phyloP scores from a whole-genome alignment of 2,113 vertebrate genomes.

The Nibea albiflora region DNA sequence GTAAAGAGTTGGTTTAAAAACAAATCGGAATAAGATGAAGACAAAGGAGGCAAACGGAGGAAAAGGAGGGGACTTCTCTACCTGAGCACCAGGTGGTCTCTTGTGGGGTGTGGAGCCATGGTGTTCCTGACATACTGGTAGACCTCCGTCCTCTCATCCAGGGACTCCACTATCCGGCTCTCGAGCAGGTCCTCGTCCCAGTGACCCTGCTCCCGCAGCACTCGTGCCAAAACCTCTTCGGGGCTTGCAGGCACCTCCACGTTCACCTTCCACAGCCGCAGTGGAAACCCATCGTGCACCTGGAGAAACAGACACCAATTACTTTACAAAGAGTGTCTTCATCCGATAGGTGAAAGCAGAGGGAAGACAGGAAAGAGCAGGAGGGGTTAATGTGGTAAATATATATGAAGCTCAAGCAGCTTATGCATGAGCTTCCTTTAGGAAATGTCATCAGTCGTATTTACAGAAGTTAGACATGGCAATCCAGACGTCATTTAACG shows the following conservation, averaged over 20 bases:
- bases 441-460: slow-evolving; percentile 20
- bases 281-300: slow-evolving; percentile 93
- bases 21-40: neutral
- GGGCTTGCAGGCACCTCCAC: slow-evolving; percentile 91
- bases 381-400: neutral
- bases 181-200: slow-evolving; percentile 98
- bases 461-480: slow-evolving; percentile 14
- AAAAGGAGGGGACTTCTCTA: slow-evolving; percentile 64
- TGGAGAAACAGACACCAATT: slow-evolving; percentile 57
- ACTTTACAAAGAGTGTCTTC: neutral
- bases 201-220: slow-evolving; percentile 92
- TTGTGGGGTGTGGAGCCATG: slow-evolving; percentile 94
- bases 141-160: slow-evolving; percentile 92
- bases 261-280: slow-evolving; percentile 93
- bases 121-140: slow-evolving; percentile 94
- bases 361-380: neutral
- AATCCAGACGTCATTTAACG: slow-evolving; percentile 13
- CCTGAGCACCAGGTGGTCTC: slow-evolving; percentile 95
- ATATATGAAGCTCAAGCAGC: neutral
- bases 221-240: slow-evolving; percentile 90
- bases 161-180: slow-evolving; percentile 90
- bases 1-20: neutral
- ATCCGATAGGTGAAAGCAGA: neutral
- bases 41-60: no score
- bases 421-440: neutral